Base-by-base conservation (phyloP, 2,888 invertebrate species). In the Ophraella communa region DNA sequence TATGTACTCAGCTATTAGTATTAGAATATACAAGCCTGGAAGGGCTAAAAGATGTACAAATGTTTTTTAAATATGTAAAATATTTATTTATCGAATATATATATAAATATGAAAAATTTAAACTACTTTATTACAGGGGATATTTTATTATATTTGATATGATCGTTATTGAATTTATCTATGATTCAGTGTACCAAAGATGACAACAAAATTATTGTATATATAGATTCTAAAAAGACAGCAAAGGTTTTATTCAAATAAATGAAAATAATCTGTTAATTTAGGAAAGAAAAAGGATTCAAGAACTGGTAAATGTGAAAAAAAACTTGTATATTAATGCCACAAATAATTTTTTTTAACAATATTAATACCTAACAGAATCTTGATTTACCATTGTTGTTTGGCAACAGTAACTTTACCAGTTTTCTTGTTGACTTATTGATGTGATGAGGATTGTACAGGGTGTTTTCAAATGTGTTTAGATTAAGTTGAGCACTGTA, bases 111-210 rank as follows among this genome's bases (percentile, higher is more conserved):
- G 45, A 42, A 45, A 65, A 71, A 70, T 67, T 69, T 66, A 72
- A 45, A 77, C 73, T 75, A 75, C 76, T 74, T 73, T 77, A 74
- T 74, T 74, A 78, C 77, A 77, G 77, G 77, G 77, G 74, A 73
- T 77, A 77, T 77, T 77, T 76, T 78, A 77, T 78, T 78, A 78
- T 78, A 78, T 78, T 78, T 78, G 78, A 78, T 78, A 78, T 77
- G 77, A 79, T 78, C 79, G 78, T 79, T 80, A 77, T n/a, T 77
- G 74, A 76, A 74, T 78, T 78, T 78, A 75, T 76, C 76, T 73
- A n/a, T 73, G 73, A 73, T 73, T 77, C 74, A 73, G 73, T 78
- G 79, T 79, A 80, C 80, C 80, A 80, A 80, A 80, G 80, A 80
- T 71, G 68, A 53, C 39, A 64, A 51, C n/a, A n/a, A 56, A 64